Evolutionary conservation across 2,113 vertebrate genomes (phyloP).

Genomic region (Phaethornis superciliosus): DNA sequence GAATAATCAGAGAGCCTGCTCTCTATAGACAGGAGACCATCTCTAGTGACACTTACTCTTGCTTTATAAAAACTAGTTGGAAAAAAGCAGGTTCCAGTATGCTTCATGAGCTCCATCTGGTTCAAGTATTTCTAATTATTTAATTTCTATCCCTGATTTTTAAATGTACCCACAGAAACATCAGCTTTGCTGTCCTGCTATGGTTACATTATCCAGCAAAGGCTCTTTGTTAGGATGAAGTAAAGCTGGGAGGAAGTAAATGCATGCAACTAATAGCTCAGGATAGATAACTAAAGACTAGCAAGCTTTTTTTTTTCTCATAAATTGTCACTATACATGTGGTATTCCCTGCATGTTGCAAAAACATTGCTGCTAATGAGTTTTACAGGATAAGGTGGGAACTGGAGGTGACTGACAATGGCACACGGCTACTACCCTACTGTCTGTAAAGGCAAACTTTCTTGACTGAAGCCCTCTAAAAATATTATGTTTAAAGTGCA

Average conservation of each 20-base stretch:
- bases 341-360: not conserved
- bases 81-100: not conserved
- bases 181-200: not conserved
- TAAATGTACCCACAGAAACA: not conserved
- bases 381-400: not conserved
- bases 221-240: not conserved
- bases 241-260: not conserved
- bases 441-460: not conserved
- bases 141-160: not conserved
- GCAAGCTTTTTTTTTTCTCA: not conserved
- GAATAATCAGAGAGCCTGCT: not conserved
- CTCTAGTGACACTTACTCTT: not conserved
- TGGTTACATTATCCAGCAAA: not conserved
- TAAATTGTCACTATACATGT: not conserved
- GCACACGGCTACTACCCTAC: not conserved
- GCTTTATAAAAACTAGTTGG: not conserved
- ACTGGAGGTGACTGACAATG: not conserved
- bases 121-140: not conserved
- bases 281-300: conserved; percentile 21
- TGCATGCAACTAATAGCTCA: not conserved
- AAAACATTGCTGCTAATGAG: not conserved
- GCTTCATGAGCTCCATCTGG: not conserved
- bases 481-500: not conserved
- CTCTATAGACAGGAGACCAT: not conserved
- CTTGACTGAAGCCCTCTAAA: not conserved